These are phyloP conservation scores for Hycleus cichorii DNA, from an alignment of 1,140 invertebrate genomes.

Conservation along the genomic window DNA sequence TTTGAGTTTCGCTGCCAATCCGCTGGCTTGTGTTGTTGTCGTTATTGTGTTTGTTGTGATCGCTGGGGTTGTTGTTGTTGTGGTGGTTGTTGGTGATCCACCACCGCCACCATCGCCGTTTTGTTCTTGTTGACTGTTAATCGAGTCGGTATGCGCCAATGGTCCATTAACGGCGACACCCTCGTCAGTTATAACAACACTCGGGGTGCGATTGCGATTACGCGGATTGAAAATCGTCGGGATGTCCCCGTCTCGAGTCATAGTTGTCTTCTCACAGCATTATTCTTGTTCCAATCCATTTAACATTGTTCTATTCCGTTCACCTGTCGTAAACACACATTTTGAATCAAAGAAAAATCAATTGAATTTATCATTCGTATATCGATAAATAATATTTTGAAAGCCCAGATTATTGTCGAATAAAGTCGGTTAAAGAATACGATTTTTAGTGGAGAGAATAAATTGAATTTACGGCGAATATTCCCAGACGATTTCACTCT, in stretches of 20 bases:
- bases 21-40: slow-evolving; percentile 41
- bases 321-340: too few relatives aligned
- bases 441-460: too few relatives aligned
- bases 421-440: too few relatives aligned
- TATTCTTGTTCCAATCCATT: too few relatives aligned
- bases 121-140: slow-evolving; percentile 49
- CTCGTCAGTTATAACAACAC: slow-evolving; percentile 63
- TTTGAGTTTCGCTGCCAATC: slow-evolving; percentile 38
- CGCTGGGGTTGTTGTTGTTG: slow-evolving; percentile 43
- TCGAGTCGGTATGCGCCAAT: slow-evolving; percentile 50
- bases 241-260: slow-evolving; percentile 55
- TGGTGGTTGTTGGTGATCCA: slow-evolving; percentile 44
- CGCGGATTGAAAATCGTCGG: slow-evolving; percentile 69
- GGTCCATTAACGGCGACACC: slow-evolving; percentile 47
- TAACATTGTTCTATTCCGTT: too few relatives aligned
- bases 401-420: too few relatives aligned
- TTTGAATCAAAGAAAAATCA: too few relatives aligned
- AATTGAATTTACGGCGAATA: too few relatives aligned
- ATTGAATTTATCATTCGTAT: too few relatives aligned
- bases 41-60: slow-evolving; percentile 39
- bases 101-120: slow-evolving; percentile 15
- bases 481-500: too few relatives aligned
- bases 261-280: not conserved
- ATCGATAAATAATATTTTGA: too few relatives aligned
- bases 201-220: slow-evolving; percentile 55